Percentiles rank a stretch among this genome's conserved stretches.
Evolutionary conservation across 2,888 invertebrate genomes (phyloP).

Genomic region (Cenopis cana): DNA sequence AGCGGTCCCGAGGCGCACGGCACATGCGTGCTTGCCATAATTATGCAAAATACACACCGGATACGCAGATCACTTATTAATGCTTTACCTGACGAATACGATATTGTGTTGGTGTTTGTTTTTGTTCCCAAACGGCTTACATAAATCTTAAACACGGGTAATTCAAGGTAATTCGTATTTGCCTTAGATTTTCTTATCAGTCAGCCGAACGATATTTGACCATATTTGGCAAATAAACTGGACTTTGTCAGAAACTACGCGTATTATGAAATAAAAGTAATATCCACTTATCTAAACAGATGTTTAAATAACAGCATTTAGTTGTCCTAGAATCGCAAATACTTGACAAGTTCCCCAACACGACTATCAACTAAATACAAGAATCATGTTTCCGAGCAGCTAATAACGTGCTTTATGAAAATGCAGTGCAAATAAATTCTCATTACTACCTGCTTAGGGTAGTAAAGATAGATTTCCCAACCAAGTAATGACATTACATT

Average conservation of each 20-base stretch:
- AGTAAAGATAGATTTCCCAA: constrained; percentile 73
- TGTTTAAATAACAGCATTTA: not conserved
- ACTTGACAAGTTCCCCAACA: constrained; percentile 60
- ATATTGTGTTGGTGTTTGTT: constrained; percentile 27
- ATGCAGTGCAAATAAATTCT: constrained; percentile 77
- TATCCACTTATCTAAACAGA: not conserved
- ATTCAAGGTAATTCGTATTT: constrained; percentile 1
- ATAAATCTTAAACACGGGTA: not conserved
- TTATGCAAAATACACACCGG: constrained; percentile 76
- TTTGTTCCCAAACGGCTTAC: constrained; percentile 14
- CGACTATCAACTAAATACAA: constrained; percentile 62
- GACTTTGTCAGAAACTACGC: not conserved
- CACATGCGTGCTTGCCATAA: constrained; percentile 64
- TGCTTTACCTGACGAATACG: constrained; percentile 62
- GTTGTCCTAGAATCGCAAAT: constrained; percentile 55
- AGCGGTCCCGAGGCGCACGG: constrained; percentile 56
- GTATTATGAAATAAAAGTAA: not conserved
- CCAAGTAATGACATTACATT: constrained; percentile 72
- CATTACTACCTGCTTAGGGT: constrained; percentile 62
- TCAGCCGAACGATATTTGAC: not conserved
- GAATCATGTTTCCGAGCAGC: constrained; percentile 63
- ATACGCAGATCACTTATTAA: constrained; percentile 64
- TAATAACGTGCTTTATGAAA: constrained; percentile 70
- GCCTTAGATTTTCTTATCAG: not conserved
- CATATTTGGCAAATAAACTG: not conserved